Evolutionary conservation across 2,797 vertebrate genomes (phyloP).

Genomic region (Merluccius polli): DNA sequence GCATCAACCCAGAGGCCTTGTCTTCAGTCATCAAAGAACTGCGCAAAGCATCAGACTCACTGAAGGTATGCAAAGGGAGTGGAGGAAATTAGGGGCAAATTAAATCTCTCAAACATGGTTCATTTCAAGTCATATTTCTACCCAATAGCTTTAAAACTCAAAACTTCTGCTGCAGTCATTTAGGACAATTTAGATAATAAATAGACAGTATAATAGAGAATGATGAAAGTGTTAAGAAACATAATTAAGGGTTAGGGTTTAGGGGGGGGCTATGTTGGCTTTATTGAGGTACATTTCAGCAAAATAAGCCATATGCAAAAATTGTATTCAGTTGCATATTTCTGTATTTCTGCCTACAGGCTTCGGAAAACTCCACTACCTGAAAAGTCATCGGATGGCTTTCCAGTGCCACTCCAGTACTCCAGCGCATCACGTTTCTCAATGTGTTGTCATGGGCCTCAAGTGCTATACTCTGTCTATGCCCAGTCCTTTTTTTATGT

Average conservation of each 20-base stretch:
- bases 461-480: neutral
- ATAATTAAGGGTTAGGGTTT: neutral
- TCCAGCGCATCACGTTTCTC: neutral
- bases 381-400: constrained; percentile 47
- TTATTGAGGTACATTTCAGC: neutral
- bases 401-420: neutral
- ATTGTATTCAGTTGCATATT: neutral
- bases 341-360: constrained; percentile 52
- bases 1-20: constrained; percentile 96
- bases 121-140: too few species aligned
- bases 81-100: neutral
- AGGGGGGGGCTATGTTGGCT: too few species aligned
- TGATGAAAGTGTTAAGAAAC: neutral
- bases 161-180: neutral
- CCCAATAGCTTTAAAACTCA: neutral
- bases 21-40: constrained; percentile 96
- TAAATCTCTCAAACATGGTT: neutral
- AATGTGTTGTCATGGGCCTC: neutral
- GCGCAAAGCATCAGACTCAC: constrained; percentile 86
- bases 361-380: constrained; percentile 72
- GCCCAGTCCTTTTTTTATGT: neutral
- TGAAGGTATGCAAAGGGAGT: constrained; percentile 77
- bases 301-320: neutral
- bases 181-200: neutral
- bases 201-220: too few species aligned